Percentiles rank a stretch among this genome's conserved stretches.
These are phyloP conservation scores for Odocoileus hemionus DNA, from an alignment of 2,113 vertebrate species.

Conservation along the genomic window DNA sequence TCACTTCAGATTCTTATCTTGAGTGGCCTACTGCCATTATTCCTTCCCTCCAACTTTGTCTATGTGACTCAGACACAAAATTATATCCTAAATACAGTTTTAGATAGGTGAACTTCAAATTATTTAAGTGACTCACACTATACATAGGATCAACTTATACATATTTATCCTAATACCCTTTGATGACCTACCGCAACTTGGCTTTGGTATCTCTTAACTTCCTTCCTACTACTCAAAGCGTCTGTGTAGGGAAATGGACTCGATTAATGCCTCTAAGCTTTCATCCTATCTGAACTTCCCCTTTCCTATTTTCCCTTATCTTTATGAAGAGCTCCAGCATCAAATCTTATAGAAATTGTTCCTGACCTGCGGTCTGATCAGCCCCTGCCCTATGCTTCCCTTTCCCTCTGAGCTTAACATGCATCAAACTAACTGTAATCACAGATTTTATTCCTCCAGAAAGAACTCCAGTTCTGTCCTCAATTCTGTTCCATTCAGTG, in stretches of 20 bases:
- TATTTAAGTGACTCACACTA: background rate
- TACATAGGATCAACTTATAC: background rate
- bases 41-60: background rate
- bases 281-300: background rate
- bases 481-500: background rate
- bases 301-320: background rate
- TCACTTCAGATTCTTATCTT: background rate
- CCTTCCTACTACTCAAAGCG: background rate
- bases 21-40: background rate
- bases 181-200: background rate
- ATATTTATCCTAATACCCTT: background rate
- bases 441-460: background rate
- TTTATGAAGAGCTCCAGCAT: background rate
- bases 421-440: background rate
- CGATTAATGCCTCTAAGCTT: background rate
- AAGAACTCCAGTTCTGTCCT: background rate
- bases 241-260: background rate
- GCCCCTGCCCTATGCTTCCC: background rate
- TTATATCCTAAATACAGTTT: background rate
- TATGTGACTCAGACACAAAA: background rate
- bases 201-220: background rate
- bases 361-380: background rate
- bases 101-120: background rate
- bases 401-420: background rate
- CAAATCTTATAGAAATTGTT: background rate